Base-by-base conservation (phyloP, 2,888 invertebrate genomes). In the Synanthedon andrenaeformis region DNA sequence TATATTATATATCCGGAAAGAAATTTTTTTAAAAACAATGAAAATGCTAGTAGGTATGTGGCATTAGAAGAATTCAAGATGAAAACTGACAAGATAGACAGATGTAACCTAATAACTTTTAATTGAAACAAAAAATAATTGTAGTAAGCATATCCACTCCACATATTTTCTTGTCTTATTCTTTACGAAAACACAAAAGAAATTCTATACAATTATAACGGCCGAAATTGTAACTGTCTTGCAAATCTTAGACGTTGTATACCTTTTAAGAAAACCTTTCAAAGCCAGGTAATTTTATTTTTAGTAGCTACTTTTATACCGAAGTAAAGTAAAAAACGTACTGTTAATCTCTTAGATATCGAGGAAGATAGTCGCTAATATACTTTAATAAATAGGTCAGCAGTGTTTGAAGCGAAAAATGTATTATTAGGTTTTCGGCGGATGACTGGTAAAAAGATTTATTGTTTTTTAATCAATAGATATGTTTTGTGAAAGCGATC, bases 171-270 rank as follows among this genome's bases (percentile, higher is more conserved):
- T 51, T 70, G 69, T 76, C 69, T 62, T 55, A 62, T 64, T 65
- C 60, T 58, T 58, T 66, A 61, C 67, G 67, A 64, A 67, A 68
- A 70, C 79, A 78, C 79, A 78, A 85, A 82, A 76, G 77, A 79
- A 85, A 82, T 85, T 82, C 82, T 86, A 85, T 86, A 86, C 84
- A 87, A 87, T 87, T 86, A 87, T 86, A 87, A 87, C 87, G 86
- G 86, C 82, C 83, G 63, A 85, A 83, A 86, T 81, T 79, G 84
- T 87, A 87, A 87, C 86, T 82, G 85, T 87, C 82, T 79, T 69
- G 79, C 77, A 77, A 81, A 80, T 79, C 74, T 76, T 72, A 69
- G 73, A 76, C 66, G 69, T 71, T 74, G 72, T 72, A 70, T 74
- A 59, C 70, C 72, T 71, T 72, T 63, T 73, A 70, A 69, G 72